Evolutionary conservation across 2,797 vertebrate species (phyloP).

Genomic region (Clamator glandarius): DNA sequence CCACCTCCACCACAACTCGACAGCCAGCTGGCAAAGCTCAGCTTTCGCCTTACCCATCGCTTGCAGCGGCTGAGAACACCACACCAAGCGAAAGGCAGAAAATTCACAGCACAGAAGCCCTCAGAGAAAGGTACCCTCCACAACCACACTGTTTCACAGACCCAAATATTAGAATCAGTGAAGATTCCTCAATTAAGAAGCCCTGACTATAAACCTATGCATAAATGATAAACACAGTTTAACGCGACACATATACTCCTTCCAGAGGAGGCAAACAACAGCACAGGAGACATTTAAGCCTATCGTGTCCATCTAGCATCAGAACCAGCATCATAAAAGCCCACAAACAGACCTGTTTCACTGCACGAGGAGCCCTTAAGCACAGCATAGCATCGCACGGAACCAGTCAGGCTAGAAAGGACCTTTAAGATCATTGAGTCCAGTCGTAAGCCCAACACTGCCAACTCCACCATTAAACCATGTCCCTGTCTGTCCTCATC

Average conservation of each 20-base stretch:
- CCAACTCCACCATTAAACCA: too few species aligned
- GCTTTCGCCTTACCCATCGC: not conserved
- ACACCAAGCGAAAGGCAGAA: not conserved
- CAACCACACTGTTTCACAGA: not conserved
- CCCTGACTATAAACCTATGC: not conserved
- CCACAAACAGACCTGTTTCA: not conserved
- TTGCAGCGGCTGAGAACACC: not conserved
- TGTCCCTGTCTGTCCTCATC: too few species aligned
- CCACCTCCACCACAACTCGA: not conserved
- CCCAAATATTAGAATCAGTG: accelerated
- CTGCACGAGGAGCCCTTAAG: not conserved
- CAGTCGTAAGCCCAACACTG: too few species aligned
- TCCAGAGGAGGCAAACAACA: accelerated
- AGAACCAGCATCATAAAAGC: not conserved
- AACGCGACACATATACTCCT: accelerated
- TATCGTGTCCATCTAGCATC: accelerated
- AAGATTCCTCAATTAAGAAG: not conserved
- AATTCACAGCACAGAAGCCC: not conserved
- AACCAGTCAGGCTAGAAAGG: too few species aligned
- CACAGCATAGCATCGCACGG: not conserved
- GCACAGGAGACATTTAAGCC: not conserved
- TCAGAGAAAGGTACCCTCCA: not conserved
- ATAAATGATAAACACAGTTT: not conserved
- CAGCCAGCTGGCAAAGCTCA: not conserved
- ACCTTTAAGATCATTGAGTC: too few species aligned